Evolutionary conservation across 2,797 vertebrate genomes (phyloP).

Genomic region (Fistularia tabacaria): DNA sequence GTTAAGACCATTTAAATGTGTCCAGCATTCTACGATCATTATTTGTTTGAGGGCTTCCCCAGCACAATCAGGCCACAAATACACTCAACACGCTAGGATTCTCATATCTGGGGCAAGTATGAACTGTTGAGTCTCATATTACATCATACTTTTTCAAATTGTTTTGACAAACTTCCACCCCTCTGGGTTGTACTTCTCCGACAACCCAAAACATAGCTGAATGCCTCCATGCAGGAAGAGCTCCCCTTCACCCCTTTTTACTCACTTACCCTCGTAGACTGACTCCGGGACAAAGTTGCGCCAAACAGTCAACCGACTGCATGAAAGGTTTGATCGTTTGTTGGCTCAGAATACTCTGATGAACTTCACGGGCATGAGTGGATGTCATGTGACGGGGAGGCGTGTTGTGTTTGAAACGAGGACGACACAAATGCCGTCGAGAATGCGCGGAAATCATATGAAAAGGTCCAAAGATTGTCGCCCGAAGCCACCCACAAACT

Average conservation of each 20-base stretch:
- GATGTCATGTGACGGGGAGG: conserved; percentile 35
- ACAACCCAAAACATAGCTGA: conserved; percentile 49
- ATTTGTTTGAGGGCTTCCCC: neutral
- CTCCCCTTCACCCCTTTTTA: conserved; percentile 22
- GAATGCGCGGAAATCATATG: too few species aligned
- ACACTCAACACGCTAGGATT: too few species aligned
- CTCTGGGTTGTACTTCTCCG: conserved; percentile 36
- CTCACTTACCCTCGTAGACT: conserved; percentile 20
- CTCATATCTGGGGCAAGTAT: conserved; percentile 44
- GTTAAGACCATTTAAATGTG: too few species aligned
- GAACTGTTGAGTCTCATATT: conserved; percentile 30
- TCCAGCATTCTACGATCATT: too few species aligned
- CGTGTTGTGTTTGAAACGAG: conserved; percentile 5
- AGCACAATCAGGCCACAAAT: conserved; percentile 2
- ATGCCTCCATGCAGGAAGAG: conserved; percentile 29
- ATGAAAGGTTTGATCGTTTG: conserved; percentile 35
- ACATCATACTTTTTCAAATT: conserved; percentile 47
- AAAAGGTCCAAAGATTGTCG: too few species aligned
- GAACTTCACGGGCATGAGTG: conserved; percentile 29
- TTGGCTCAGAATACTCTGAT: conserved; percentile 33
- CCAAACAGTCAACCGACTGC: conserved; percentile 32
- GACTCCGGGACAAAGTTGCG: conserved; percentile 41
- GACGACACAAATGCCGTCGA: too few species aligned
- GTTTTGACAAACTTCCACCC: conserved; percentile 55
- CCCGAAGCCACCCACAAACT: too few species aligned